Evolutionary conservation across 2,113 vertebrate genomes (phyloP), one percentile per base, ranked within the genome.

Genomic region (Tichodroma muraria): DNA sequence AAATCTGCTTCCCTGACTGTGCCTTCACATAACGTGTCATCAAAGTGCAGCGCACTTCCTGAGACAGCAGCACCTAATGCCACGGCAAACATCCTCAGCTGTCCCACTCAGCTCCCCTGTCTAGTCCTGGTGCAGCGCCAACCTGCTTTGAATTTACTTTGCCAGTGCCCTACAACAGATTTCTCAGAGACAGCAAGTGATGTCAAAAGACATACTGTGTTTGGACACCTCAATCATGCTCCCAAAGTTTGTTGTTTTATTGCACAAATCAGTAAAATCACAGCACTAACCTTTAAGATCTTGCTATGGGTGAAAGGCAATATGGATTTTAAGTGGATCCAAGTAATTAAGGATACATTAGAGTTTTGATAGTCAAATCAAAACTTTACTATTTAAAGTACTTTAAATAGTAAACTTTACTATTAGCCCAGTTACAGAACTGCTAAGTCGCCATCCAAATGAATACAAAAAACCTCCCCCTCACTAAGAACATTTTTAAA

Each of bases 121-220:
- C 0, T 0, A 76, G 17, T 24, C 70, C 25, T 66, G 22, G 7
- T 33, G 4, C 6, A 42, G 9, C 7, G 4, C 22, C 15, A 2
- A 19, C 60, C 21, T 37, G 19, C 22, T 66, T 24, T 37, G 18
- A 21, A 31, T 40, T 49, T 25, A 25, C 27, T 45, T 15, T 47
- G 22, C 28, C 60, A 33, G 10, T 35, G 18, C 33, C n/a, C 30
- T 37, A 24, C 11, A 7, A 5, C 3, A 19, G n/a, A 23, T 19
- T 4, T 33, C 52, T 42, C 40, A 47, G 66, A 35, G 11, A 54
- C 18, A 61, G 9, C 40, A 42, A 18, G 9, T 3, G 25, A 33
- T 54, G 25, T 9, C n/a, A 73, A 47, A 60, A 23, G 38, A 28
- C 18, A 22, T 47, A 40, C 8, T 31, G 37, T 28, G 31, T 49